A percentile compares a stretch with the other conserved stretches of the same genome.
Conservation (phyloP, 2,888 invertebrate genomes). For the Stenchaetothrips biformis region DNA sequence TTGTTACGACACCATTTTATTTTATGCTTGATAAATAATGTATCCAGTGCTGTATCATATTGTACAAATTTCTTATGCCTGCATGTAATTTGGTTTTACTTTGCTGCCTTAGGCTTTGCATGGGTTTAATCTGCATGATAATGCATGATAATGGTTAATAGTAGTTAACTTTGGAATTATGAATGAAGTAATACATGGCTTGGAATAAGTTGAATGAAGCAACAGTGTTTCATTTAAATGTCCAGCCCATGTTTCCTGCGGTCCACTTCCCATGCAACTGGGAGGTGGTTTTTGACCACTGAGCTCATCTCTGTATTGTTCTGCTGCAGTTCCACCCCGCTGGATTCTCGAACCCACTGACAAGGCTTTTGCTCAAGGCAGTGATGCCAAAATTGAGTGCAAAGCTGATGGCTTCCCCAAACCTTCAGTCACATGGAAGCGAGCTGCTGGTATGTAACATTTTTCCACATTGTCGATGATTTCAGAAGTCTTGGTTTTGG, state of each 20-base stretch:
- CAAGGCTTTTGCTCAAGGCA: slow-evolving; percentile 91
- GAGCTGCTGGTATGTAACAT: slow-evolving; percentile 73
- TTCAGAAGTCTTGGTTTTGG: not conserved
- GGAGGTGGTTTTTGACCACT: slow-evolving; percentile 35
- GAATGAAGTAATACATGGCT: not conserved
- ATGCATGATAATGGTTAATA: slow-evolving; percentile 36
- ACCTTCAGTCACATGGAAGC: slow-evolving; percentile 91
- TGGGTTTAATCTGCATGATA: slow-evolving; percentile 40
- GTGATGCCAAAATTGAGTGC: slow-evolving; percentile 90
- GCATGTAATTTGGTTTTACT: slow-evolving; percentile 36
- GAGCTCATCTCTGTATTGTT: slow-evolving; percentile 37
- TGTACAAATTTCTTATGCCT: slow-evolving; percentile 31
- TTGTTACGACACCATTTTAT: not conserved
- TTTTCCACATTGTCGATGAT: not conserved
- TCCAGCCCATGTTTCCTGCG: slow-evolving; percentile 31
- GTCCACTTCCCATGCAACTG: slow-evolving; percentile 36
- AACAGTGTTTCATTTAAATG: not conserved
- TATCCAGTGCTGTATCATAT: not conserved
- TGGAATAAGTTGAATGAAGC: slow-evolving; percentile 30
- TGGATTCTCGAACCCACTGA: slow-evolving; percentile 94
- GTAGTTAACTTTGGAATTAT: not conserved
- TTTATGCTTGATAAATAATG: not conserved
- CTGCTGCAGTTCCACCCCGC: slow-evolving; percentile 82
- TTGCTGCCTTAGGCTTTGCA: slow-evolving; percentile 41
- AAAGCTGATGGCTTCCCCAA: slow-evolving; percentile 94